These are phyloP conservation scores for Podarcis lilfordi DNA, from an alignment of 2,797 vertebrate species.

Conservation along the genomic window DNA sequence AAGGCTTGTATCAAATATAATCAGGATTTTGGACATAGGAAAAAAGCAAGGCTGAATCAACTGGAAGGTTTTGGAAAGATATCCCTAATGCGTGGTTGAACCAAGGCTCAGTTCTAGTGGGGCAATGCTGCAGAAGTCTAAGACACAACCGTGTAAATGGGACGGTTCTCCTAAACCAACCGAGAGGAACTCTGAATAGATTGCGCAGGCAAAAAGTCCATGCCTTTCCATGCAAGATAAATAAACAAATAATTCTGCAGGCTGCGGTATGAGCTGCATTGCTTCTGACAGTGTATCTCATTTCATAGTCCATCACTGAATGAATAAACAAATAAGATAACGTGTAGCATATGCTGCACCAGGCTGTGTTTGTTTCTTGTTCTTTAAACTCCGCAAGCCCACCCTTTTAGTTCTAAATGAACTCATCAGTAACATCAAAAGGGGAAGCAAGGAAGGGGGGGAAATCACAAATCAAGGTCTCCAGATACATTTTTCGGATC, in stretches of 20 bases:
- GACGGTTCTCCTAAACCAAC: not conserved
- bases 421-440: conserved; percentile 2
- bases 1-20: not conserved
- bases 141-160: not conserved
- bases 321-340: conserved; percentile 15
- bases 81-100: not conserved
- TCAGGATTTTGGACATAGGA: not conserved
- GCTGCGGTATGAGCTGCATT: not conserved
- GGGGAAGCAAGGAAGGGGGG: not conserved
- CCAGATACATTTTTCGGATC: not conserved
- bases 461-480: not conserved
- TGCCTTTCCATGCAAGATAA: not conserved
- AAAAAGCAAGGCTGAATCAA: not conserved
- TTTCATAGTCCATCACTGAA: conserved; percentile 2
- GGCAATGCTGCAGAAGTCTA: not conserved
- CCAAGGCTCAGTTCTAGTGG: not conserved
- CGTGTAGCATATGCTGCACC: not conserved
- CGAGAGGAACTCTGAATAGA: not conserved
- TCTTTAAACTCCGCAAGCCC: conserved; percentile 5
- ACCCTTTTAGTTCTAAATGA: not conserved
- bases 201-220: not conserved
- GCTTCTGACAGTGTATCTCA: not conserved
- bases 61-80: conserved; percentile 17
- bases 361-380: not conserved
- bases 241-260: not conserved